Conservation (phyloP, 2,113 vertebrate species). For the Percina caprodes region DNA sequence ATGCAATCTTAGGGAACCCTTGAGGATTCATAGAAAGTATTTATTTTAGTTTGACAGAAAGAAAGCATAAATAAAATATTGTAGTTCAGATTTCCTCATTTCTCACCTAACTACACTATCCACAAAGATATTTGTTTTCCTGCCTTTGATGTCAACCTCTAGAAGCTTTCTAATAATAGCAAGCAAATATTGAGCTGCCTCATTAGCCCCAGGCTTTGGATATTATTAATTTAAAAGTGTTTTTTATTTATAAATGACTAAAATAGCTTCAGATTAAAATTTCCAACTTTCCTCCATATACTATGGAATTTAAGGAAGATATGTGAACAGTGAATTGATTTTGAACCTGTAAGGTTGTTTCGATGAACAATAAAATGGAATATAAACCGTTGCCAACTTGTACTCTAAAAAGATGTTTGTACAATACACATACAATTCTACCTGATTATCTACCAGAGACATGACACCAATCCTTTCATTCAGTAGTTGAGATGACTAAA, state of each 20-base stretch:
- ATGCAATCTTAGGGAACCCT: slow-evolving; percentile 53
- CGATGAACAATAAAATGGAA: not conserved
- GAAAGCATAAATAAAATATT: not conserved
- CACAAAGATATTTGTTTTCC: slow-evolving; percentile 29
- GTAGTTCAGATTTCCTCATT: slow-evolving; percentile 3
- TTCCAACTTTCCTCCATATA: not conserved
- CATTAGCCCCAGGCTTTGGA: slow-evolving; percentile 37
- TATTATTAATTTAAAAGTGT: slow-evolving; percentile 32
- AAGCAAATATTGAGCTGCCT: slow-evolving; percentile 42
- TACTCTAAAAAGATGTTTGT: not conserved
- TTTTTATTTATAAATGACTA: slow-evolving; percentile 2
- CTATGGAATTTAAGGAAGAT: slow-evolving; percentile 8
- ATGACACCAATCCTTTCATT: not conserved
- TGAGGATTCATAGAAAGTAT: slow-evolving; percentile 49
- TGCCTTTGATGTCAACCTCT: slow-evolving; percentile 51
- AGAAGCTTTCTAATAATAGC: slow-evolving; percentile 28
- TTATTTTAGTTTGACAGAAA: slow-evolving; percentile 24
- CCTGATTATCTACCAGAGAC: not conserved
- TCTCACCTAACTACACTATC: slow-evolving; percentile 11
- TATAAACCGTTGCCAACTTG: not conserved
- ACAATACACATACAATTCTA: not conserved
- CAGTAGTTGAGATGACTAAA: too few relatives aligned
- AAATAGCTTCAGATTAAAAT: slow-evolving; percentile 35
- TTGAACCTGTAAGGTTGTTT: not conserved
- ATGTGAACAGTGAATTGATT: slow-evolving; percentile 7